A percentile compares a stretch with the other conserved stretches of the same genome.
These are phyloP conservation scores for Macroglossus sobrinus DNA, from an alignment of 2,113 vertebrate genomes.

Conservation along the genomic window DNA sequence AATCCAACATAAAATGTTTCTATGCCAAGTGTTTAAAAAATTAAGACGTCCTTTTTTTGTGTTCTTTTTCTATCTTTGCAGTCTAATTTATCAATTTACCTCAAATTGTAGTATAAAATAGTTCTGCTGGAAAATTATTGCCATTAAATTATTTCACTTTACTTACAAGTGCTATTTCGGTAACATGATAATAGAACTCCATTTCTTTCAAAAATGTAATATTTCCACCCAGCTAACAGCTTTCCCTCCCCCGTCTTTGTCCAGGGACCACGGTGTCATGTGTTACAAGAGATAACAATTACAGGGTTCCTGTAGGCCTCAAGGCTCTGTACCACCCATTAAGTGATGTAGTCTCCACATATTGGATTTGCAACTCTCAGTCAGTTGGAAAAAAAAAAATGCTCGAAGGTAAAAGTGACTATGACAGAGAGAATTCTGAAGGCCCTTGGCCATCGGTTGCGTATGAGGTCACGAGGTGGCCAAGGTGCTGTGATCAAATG, in stretches of 20 bases:
- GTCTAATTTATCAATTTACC: neutral
- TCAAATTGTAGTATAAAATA: conserved; percentile 11
- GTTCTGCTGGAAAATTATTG: neutral
- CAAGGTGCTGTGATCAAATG: neutral
- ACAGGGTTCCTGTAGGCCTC: neutral
- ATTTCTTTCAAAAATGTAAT: neutral
- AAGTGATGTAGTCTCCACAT: neutral
- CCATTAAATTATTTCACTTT: neutral
- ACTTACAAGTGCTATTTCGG: neutral
- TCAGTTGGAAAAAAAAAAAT: neutral
- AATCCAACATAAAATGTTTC: conserved; percentile 13
- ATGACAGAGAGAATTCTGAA: neutral
- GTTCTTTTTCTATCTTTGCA: neutral
- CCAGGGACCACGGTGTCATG: neutral
- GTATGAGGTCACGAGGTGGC: neutral
- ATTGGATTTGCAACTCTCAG: neutral
- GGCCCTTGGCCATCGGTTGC: neutral
- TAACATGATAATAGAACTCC: neutral
- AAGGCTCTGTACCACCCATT: neutral
- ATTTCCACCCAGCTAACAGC: neutral
- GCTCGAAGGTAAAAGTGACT: neutral
- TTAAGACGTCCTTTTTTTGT: neutral
- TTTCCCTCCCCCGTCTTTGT: neutral
- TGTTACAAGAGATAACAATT: neutral
- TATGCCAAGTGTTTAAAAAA: neutral